phyloP scores from a whole-genome alignment of 2,113 vertebrate genomes.

The Ceyx margarethae region DNA sequence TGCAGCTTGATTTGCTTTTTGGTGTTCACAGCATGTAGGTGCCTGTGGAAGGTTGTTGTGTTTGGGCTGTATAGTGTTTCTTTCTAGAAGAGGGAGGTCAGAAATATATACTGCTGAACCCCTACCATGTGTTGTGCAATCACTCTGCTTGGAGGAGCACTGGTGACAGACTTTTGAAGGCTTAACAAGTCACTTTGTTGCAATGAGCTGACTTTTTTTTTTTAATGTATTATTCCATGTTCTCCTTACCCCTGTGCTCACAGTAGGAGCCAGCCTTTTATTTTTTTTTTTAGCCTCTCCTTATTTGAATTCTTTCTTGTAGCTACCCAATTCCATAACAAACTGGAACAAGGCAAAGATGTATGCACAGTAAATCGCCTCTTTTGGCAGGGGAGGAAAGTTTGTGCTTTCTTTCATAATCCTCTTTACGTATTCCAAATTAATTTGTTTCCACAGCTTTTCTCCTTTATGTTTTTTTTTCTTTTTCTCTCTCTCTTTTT shows the following conservation, averaged over 20 bases:
- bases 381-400: conserved; percentile 23
- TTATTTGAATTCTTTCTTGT: conserved; percentile 57
- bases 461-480: background rate
- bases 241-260: conserved; percentile 25
- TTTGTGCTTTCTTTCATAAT: conserved; percentile 54
- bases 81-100: conserved; percentile 17
- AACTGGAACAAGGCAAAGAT: conserved; percentile 46
- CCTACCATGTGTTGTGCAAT: background rate
- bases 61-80: conserved; percentile 18
- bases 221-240: conserved; percentile 27
- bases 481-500: background rate
- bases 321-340: conserved; percentile 35
- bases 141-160: conserved; percentile 22
- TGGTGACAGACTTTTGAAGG: conserved; percentile 37
- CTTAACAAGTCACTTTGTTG: conserved; percentile 25
- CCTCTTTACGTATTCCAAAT: conserved; percentile 48
- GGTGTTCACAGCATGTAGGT: conserved; percentile 49
- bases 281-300: conserved; percentile 23
- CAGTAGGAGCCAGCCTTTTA: background rate
- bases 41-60: conserved; percentile 7
- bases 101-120: background rate
- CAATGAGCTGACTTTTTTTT: background rate
- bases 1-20: conserved; percentile 40
- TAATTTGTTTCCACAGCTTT: conserved; percentile 54
- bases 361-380: background rate